Evolutionary conservation across 1,140 invertebrate species (phyloP), one percentile per base, ranked within the genome.

Genomic region (Drosophila fuyamai): DNA sequence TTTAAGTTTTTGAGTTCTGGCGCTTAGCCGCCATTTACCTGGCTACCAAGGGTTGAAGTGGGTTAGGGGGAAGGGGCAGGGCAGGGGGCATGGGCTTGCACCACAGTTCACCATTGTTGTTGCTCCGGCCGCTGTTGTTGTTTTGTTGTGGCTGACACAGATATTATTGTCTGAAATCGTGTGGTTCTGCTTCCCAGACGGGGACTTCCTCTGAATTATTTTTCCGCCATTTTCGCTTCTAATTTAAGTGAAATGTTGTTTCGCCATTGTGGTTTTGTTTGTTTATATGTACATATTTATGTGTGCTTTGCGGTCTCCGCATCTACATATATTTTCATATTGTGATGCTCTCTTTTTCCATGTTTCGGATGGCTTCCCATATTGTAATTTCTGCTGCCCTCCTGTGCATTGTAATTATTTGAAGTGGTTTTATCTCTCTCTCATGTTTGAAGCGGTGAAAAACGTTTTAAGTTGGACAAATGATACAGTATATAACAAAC

Each of bases 151-250:
- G 77, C 82, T 85, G 83, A 85, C 81, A 85, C 72, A 85, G 82
- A 85, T 85, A 86, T 86, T 85, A 85, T 85, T 86, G 82, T 85
- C 82, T 88, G 84, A 75, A 68, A 78, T 81, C 73, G 74, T 77
- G 74, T 58, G 41, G 55, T 59, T 67, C 48, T 55, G 36, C 65
- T 60, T 67, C 61, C 79, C 56, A 78, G 82, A 72, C 65, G 71
- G 50, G 43, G 61, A 76, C 47, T 76, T 76, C 72, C 73, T 66
- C 83, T 86, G 57, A 79, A 72, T 75, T 82, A 76, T 82, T 85
- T 81, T 79, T 88, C 75, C 75, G 56, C 76, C 76, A 85, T 84
- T 84, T 81, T 81, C 50, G 76, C 63, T 82, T 85, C 83, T 85
- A 86, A 88, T 85, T 85, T 78, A 78, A 82, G 79, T 86, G 82